These are phyloP conservation scores for Drosophila nigrodunni DNA, from an alignment of 1,140 invertebrate genomes.

Conservation along the genomic window DNA sequence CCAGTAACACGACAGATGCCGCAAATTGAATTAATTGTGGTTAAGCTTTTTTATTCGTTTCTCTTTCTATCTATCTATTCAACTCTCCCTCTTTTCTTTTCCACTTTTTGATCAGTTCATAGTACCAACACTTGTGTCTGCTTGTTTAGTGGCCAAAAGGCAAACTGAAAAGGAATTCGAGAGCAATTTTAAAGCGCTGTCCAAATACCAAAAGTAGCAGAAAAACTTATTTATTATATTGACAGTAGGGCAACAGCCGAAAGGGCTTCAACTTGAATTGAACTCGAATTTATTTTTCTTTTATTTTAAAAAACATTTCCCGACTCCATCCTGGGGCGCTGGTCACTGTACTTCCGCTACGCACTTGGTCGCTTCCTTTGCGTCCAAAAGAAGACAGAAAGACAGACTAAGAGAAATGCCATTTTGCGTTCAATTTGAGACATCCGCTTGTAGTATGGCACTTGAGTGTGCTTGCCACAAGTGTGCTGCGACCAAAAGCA, in stretches of 20 bases:
- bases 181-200: conserved; percentile 75
- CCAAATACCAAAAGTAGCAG: conserved; percentile 75
- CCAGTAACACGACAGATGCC: conserved; percentile 70
- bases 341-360: conserved; percentile 54
- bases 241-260: conserved; percentile 43
- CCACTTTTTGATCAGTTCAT: background rate
- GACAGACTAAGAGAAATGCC: conserved; percentile 39
- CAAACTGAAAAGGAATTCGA: conserved; percentile 69
- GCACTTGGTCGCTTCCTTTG: conserved; percentile 51
- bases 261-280: conserved; percentile 28
- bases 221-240: conserved; percentile 82
- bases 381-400: background rate
- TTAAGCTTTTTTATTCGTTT: conserved; percentile 13
- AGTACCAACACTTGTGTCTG: background rate
- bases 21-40: conserved; percentile 68
- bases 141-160: conserved; percentile 53
- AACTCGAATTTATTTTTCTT: conserved; percentile 34
- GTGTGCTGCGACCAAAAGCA: background rate
- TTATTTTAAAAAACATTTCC: conserved; percentile 15
- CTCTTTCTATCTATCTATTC: background rate
- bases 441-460: conserved; percentile 55
- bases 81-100: background rate
- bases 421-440: conserved; percentile 67
- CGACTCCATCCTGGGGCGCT: conserved; percentile 1
- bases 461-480: conserved; percentile 48